Conservation (phyloP, 2,888 invertebrate species). For the Trachelus stipa region DNA sequence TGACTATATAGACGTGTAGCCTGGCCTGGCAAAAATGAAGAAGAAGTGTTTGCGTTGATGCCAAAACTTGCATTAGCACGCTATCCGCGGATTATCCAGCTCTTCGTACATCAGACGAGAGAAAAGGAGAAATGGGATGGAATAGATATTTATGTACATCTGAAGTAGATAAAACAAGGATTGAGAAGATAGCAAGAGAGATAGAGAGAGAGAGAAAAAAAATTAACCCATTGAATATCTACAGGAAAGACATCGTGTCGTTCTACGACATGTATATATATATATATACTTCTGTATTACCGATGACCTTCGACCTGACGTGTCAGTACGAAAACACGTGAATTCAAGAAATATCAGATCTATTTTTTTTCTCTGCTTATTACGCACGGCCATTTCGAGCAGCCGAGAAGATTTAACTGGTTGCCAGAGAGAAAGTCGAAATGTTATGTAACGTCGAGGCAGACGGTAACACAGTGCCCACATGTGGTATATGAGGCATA, state of each 20-base stretch:
- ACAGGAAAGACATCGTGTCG: background rate
- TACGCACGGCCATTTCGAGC: background rate
- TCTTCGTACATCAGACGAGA: slow-evolving; percentile 41
- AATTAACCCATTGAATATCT: background rate
- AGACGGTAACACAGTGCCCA: background rate
- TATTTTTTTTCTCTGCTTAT: background rate
- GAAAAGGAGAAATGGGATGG: background rate
- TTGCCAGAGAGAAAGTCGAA: background rate
- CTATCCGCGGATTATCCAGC: slow-evolving; percentile 56
- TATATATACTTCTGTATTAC: background rate
- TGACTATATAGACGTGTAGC: background rate
- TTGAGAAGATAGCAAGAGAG: background rate
- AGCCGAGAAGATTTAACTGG: background rate
- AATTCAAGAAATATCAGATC: background rate
- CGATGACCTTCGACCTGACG: background rate
- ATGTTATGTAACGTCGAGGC: background rate
- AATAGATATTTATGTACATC: background rate
- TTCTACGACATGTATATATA: background rate
- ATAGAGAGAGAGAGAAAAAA: background rate
- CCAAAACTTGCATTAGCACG: slow-evolving; percentile 62
- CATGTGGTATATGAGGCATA: background rate
- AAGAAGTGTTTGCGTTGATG: slow-evolving; percentile 57
- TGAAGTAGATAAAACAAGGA: background rate
- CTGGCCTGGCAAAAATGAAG: slow-evolving; percentile 51
- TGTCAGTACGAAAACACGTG: background rate